A percentile compares a stretch with the other conserved stretches of the same genome.
These are phyloP conservation scores for Laticauda colubrina DNA, from an alignment of 2,113 vertebrate species.

Conservation along the genomic window DNA sequence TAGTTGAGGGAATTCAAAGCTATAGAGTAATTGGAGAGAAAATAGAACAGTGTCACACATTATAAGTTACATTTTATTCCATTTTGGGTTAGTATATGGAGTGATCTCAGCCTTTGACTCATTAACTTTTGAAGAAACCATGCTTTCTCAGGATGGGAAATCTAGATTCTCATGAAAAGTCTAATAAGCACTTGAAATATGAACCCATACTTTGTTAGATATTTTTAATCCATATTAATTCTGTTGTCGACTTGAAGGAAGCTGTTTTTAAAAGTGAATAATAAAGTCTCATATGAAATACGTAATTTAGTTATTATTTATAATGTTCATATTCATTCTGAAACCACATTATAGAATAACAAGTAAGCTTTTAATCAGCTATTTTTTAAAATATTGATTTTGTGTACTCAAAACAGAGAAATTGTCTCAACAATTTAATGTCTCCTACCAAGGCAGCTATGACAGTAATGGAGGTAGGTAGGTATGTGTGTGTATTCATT, in stretches of 20 bases:
- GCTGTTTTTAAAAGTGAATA: neutral
- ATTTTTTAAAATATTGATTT: fast-evolving
- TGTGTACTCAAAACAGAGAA: neutral
- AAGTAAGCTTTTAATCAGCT: neutral
- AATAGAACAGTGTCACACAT: neutral
- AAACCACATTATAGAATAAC: neutral
- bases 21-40: neutral
- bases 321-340: fast-evolving
- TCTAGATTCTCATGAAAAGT: neutral
- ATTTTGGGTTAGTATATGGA: neutral
- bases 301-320: neutral
- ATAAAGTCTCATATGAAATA: neutral
- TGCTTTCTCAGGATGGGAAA: neutral
- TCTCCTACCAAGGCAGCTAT: neutral
- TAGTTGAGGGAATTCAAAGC: neutral
- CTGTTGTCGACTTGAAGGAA: neutral
- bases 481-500: neutral
- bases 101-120: neutral
- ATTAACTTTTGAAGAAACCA: neutral
- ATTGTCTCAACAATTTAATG: fast-evolving
- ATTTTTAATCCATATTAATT: neutral
- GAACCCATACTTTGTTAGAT: neutral
- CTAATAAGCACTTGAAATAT: neutral
- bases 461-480: no score
- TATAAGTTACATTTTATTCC: neutral